Evolutionary conservation across 2,113 vertebrate species (phyloP).

Genomic region (Taxidea taxus): DNA sequence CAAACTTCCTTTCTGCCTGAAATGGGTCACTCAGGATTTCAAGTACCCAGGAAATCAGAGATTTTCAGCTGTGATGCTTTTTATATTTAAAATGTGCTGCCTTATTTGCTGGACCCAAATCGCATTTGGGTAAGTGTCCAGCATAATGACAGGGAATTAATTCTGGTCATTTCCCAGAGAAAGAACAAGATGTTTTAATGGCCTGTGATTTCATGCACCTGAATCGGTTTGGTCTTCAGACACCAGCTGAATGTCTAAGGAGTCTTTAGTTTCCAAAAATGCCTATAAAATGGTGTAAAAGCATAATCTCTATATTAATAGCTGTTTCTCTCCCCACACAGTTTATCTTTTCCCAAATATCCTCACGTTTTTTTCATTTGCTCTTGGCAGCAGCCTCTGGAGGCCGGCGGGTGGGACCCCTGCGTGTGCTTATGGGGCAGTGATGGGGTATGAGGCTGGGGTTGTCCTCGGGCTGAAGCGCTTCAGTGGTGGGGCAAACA

Average conservation of each 20-base stretch:
- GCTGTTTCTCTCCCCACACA: accelerated
- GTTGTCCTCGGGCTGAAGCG: accelerated
- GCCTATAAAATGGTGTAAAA: too few species aligned
- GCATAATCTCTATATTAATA: accelerated
- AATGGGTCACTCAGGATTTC: not conserved
- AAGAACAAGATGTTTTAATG: not conserved
- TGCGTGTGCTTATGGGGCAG: not conserved
- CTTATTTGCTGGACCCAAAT: not conserved
- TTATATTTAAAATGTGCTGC: not conserved
- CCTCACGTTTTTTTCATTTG: accelerated
- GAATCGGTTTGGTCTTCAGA: not conserved
- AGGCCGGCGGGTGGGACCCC: accelerated
- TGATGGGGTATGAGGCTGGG: not conserved
- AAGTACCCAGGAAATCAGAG: not conserved
- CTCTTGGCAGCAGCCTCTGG: not conserved
- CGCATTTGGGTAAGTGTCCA: not conserved
- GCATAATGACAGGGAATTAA: not conserved
- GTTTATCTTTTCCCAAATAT: accelerated
- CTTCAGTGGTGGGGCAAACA: not conserved
- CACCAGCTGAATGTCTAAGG: not conserved
- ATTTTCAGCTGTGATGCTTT: not conserved
- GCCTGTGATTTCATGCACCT: not conserved
- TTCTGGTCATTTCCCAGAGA: not conserved
- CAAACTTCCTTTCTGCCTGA: not conserved
- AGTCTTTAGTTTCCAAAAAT: not conserved